Evolutionary conservation across 2,113 vertebrate genomes (phyloP).

Genomic region (Phylloscopus whistleri): DNA sequence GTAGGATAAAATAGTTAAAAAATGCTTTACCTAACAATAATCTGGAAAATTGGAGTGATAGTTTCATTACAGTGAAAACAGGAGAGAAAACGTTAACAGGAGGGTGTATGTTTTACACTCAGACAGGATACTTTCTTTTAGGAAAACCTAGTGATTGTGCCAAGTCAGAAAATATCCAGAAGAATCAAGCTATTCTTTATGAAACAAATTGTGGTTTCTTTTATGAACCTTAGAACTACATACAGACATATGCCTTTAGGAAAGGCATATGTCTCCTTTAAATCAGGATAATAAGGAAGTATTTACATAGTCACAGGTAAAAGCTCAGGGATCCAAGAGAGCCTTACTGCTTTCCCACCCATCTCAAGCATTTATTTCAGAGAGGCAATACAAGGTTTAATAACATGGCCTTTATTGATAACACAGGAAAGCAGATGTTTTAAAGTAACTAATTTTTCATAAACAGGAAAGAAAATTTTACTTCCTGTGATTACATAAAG

Average conservation of each 20-base stretch:
- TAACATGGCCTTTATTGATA: conserved; percentile 47
- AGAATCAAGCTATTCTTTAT: not conserved
- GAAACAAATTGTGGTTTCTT: not conserved
- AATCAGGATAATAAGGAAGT: not conserved
- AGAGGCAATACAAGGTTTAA: not conserved
- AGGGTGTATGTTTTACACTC: not conserved
- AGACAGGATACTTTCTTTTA: not conserved
- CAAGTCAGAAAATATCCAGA: not conserved
- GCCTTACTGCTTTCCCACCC: not conserved
- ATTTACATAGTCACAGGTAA: not conserved
- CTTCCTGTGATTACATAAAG: not conserved
- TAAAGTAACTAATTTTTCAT: conserved; percentile 29
- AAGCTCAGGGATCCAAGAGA: not conserved
- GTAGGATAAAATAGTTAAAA: not conserved
- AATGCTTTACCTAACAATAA: not conserved
- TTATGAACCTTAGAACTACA: not conserved
- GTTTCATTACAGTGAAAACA: not conserved
- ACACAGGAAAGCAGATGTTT: not conserved
- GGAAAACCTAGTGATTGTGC: not conserved
- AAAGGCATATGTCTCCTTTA: not conserved
- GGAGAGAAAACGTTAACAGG: not conserved
- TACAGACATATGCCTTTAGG: not conserved
- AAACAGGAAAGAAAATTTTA: not conserved
- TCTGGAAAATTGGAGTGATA: not conserved
- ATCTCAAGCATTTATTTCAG: not conserved